Percentiles rank a stretch among this genome's conserved stretches.
phyloP scores from a whole-genome alignment of 2,888 invertebrate genomes.

The Philhelius pedissequus region DNA sequence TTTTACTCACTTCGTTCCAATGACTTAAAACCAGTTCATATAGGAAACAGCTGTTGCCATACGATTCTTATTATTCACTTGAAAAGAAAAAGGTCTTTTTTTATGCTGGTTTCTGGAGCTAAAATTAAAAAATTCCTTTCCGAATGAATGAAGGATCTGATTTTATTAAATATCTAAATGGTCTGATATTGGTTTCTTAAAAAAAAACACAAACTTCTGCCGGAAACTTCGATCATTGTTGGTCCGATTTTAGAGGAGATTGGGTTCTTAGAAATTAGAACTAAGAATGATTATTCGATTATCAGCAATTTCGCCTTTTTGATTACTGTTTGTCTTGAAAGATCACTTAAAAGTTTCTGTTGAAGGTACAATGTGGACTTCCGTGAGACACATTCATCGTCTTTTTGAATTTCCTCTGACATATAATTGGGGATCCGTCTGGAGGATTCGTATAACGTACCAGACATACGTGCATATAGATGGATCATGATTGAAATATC shows the following conservation, averaged over 20 bases:
- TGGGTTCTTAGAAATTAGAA: too few species aligned
- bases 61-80: constrained; percentile 47
- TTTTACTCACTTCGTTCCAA: not conserved
- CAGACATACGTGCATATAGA: constrained; percentile 9
- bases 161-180: not conserved
- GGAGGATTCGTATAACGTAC: constrained; percentile 7
- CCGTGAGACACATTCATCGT: not conserved
- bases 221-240: not conserved
- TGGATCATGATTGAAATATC: constrained; percentile 49
- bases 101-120: constrained; percentile 16
- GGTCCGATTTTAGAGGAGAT: not conserved
- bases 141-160: constrained; percentile 48
- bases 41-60: constrained; percentile 59
- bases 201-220: not conserved
- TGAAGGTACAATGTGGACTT: too few species aligned
- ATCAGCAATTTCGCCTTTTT: too few species aligned
- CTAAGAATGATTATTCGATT: too few species aligned
- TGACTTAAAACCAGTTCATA: constrained; percentile 8
- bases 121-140: constrained; percentile 31
- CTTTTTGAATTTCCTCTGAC: not conserved
- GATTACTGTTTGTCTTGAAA: too few species aligned
- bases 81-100: not conserved
- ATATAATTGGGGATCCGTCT: constrained; percentile 57
- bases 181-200: not conserved
- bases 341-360: too few species aligned